Evolutionary conservation across 2,888 invertebrate genomes (phyloP), one percentile per base, ranked within the genome.

Genomic region (Thereva nobilitata): DNA sequence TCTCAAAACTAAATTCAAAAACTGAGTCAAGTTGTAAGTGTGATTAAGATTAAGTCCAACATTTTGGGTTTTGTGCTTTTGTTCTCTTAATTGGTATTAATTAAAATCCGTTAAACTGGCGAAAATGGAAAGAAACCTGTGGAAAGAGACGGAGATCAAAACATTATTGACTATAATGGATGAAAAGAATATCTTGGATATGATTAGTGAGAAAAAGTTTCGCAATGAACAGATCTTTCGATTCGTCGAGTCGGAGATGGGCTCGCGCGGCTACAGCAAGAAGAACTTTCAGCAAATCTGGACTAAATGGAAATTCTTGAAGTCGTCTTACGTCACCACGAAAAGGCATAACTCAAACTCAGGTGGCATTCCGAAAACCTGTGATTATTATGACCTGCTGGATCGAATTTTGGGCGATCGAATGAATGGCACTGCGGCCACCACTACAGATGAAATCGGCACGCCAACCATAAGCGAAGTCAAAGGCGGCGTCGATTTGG

Each of bases 281-380:
- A 80, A 80, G 68, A 77, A 80, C 4, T 76, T 76, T 68, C 74
- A 77, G 8, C 79, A 80, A 70, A 80, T 80, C 67, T 80, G 80
- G 80, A 80, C 79, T 5, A 80, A 80, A 52, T 80, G 79, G 79
- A 80, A 80, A 71, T 80, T 80, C 70, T 73, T 80, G 5, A 80
- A 80, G 71, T 80, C 81, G 5, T 79, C 80, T 1, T 80, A 80
- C 23, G 79, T 77, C 67, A 80, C 81, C 5, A 77, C 81, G 9
- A 76, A 75, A 1, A 76, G 81, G 1, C 76, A 77, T 45, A 77
- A 78, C 41, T 70, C 72, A 1, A 70, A 76, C 54, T 80, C 80
- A n/a, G 78, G 78, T 41, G 78, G 79, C 44, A 75, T 79, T 44
- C 76, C 79, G 3, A 66, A 64, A 34, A 64, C 57, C 4, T 69